Evolutionary conservation across 2,797 vertebrate species (phyloP), one percentile per base, ranked within the genome.

Genomic region (Clarias fuscus): DNA sequence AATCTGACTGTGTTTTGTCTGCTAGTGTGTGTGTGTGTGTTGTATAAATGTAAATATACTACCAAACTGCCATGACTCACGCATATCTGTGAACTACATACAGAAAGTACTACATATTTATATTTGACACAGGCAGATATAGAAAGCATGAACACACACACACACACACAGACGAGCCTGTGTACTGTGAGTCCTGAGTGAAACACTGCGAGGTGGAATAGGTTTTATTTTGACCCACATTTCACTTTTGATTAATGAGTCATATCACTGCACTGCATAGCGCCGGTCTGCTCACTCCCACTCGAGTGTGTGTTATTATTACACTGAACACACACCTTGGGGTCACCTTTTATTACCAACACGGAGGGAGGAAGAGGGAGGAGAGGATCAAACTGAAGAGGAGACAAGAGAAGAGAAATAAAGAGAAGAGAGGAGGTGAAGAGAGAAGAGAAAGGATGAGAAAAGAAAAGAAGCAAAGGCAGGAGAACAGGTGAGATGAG

Each of bases 141-240:
- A 58, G 27, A 77, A 77, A 77, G 75, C 72, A 75, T 4, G 14
- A 24, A 53, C 10, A 33, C n/a, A 20, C 62, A 68, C n/a, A 33
- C n/a, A 22, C 59, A 81, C 37, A 67, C 11, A 56, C 22, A 59
- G 2, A 53, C 11, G 48, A 6, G 48, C 11, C 48, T 48, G 3
- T 3, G 48, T 53, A 3, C 48, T 10, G 7, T 8, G 30, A 59
- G 48, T 61, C 27, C 68, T 59, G 13, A 72, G 68, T 58, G 33
- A 24, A 62, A 62, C 22, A 83, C 2, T 59, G 33, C 5, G 11
- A 62, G 18, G 67, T 22, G 58, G 18, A 84, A 84, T 53, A 76
- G 71, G 37, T 81, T 88, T 76, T 79, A 83, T 84, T 71, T 83
- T 86, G 88, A 83, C 86, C 88, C 75, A 88, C 81, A 90, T 87